A percentile compares a stretch with the other conserved stretches of the same genome.
These are phyloP conservation scores for Equus przewalskii DNA, from an alignment of 2,113 vertebrate genomes.

Conservation along the genomic window DNA sequence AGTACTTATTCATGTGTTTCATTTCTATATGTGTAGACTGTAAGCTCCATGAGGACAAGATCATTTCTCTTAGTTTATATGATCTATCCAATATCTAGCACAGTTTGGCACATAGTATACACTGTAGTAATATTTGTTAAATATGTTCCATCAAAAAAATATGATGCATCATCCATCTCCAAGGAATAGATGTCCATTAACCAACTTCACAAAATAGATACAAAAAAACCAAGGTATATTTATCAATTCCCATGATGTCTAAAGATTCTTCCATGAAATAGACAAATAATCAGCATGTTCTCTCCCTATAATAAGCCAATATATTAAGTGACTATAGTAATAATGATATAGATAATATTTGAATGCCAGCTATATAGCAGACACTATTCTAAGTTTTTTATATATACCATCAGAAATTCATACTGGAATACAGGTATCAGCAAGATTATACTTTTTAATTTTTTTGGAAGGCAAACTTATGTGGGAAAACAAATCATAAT, in stretches of 20 bases:
- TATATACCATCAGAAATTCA: not conserved
- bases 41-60: not conserved
- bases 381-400: not conserved
- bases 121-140: constrained; percentile 26
- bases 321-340: not conserved
- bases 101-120: not conserved
- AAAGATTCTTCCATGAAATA: not conserved
- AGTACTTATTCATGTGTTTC: not conserved
- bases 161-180: not conserved
- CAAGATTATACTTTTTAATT: constrained; percentile 23
- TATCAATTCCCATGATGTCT: not conserved
- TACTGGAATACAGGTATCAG: not conserved
- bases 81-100: not conserved
- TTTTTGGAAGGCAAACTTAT: not conserved
- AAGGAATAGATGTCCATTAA: constrained; percentile 1
- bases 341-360: constrained; percentile 3
- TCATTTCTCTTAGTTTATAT: not conserved
- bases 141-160: not conserved
- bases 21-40: not conserved
- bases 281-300: not conserved
- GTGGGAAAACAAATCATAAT: not conserved
- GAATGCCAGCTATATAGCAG: not conserved
- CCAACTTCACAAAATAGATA: not conserved
- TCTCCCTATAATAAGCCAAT: not conserved
- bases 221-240: not conserved